Base-by-base conservation (phyloP, 1,140 invertebrate species). In the Drosophila tropicalis region DNA sequence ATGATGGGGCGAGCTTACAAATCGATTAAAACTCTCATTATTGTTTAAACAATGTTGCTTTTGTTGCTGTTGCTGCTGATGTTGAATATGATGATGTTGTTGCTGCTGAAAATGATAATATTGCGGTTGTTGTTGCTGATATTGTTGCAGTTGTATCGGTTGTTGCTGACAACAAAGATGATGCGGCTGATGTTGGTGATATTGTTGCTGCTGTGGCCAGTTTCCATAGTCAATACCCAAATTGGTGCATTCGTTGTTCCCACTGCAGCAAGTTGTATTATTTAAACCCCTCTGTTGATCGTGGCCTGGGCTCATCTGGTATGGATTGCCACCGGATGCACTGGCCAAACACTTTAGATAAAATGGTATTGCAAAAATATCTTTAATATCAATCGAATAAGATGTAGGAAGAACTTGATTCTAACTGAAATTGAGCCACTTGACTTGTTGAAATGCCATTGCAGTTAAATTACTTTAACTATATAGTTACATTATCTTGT, bases 1-100 rank as follows among this genome's bases (percentile, higher is more conserved):
- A 47, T 19, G 44, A 19, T 51, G 17, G 7, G 44, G 17, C 77
- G 7, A 19, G 17, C 77, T 60, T 66, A 80, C 78, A 51, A 81
- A 81, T 66, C 5, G n/a, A 7, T 56, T 40, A 4, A 41, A 60
- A n/a, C 41, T 22, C 1, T 70, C 72, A 12, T 66, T 40, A 12
- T 40, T 54, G 5, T 51, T 13, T 10, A 12, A 10, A 7, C 22
- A 40, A 36, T 63, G 17, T 17, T 22, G 9, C 19, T 58, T 32
- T 0, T 13, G 5, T 1, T 62, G 40, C 5, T 40, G 36, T 13
- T 56, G 44, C 0, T 29, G 13, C 13, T 58, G 34, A 12, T 12
- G 7, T 9, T 36, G 34, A 10, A 36, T 3, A 36, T 36, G 34
- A 34, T 62, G n/a, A 12, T 17, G 12, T n/a, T 58, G 19, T 7